These are phyloP conservation scores for Chrysolina oricalcia DNA, from an alignment of 2,888 invertebrate genomes.

Conservation along the genomic window DNA sequence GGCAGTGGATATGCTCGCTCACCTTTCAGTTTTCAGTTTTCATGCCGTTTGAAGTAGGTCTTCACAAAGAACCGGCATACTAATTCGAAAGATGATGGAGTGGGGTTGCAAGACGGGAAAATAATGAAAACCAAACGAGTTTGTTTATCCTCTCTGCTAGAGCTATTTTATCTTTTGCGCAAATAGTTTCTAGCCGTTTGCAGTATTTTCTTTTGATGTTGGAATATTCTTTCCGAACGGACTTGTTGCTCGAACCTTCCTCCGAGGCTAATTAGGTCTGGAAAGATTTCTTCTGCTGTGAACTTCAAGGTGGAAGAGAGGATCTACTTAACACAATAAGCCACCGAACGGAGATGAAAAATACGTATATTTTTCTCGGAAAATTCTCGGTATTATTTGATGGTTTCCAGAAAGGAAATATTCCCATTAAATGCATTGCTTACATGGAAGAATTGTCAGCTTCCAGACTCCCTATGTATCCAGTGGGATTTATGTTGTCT, in stretches of 20 bases:
- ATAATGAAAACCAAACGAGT: slow-evolving; percentile 19
- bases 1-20: too few species aligned
- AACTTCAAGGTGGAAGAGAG: too few species aligned
- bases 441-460: too few species aligned
- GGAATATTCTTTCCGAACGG: not conserved
- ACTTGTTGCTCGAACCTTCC: not conserved
- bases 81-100: slow-evolving; percentile 5
- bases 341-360: too few species aligned
- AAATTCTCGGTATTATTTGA: too few species aligned
- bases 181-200: not conserved
- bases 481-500: too few species aligned
- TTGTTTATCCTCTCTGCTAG: not conserved
- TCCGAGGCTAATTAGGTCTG: slow-evolving; percentile 2
- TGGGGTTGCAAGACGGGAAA: not conserved
- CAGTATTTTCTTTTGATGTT: slow-evolving; percentile 8
- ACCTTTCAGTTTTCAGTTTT: not conserved
- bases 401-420: too few species aligned
- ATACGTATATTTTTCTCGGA: too few species aligned
- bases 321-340: too few species aligned
- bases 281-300: not conserved
- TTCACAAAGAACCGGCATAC: slow-evolving; percentile 2
- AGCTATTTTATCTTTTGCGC: slow-evolving; percentile 2
- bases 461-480: too few species aligned
- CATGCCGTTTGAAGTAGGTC: slow-evolving; percentile 1
- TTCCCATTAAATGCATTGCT: too few species aligned